Percentiles rank a stretch among this genome's conserved stretches.
These are phyloP conservation scores for Venustaconcha ellipsiformis DNA, from an alignment of 1,140 invertebrate genomes.

Conservation along the genomic window DNA sequence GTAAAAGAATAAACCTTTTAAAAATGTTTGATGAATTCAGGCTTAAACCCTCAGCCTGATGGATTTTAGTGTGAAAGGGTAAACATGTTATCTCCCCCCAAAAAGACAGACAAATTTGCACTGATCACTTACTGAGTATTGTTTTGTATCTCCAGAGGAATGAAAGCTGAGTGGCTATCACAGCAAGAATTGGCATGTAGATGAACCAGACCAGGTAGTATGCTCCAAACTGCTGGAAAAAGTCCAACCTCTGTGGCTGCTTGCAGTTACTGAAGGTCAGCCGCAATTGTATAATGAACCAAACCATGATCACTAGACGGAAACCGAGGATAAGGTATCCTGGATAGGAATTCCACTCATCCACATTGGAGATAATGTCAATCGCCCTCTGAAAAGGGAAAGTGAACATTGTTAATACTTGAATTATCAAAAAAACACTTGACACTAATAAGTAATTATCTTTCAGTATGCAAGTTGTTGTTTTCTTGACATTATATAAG, in stretches of 20 bases:
- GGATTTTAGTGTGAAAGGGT: too few relatives aligned
- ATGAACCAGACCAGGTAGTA: conserved; percentile 98
- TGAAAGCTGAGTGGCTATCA: conserved; percentile 93
- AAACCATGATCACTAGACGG: conserved; percentile 90
- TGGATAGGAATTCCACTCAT: conserved; percentile 97
- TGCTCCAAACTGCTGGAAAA: conserved; percentile 95
- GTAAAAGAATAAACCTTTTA: too few relatives aligned
- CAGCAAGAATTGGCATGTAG: conserved; percentile 92
- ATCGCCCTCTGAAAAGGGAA: conserved; percentile 83
- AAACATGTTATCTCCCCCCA: too few relatives aligned
- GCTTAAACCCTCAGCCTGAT: too few relatives aligned
- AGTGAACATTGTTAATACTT: not conserved
- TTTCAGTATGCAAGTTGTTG: not conserved
- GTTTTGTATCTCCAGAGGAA: conserved; percentile 96
- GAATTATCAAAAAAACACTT: not conserved
- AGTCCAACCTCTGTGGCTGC: conserved; percentile 85
- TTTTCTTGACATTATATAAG: not conserved
- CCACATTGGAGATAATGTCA: conserved; percentile 95
- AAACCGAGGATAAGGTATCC: conserved; percentile 92
- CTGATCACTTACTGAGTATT: conserved; percentile 80
- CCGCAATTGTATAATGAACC: conserved; percentile 93
- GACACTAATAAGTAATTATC: not conserved
- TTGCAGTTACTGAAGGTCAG: conserved; percentile 55
- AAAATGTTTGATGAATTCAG: too few relatives aligned
- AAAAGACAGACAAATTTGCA: too few relatives aligned